phyloP scores from a whole-genome alignment of 2,888 invertebrate species.

The Acanthosepion lycidas region DNA sequence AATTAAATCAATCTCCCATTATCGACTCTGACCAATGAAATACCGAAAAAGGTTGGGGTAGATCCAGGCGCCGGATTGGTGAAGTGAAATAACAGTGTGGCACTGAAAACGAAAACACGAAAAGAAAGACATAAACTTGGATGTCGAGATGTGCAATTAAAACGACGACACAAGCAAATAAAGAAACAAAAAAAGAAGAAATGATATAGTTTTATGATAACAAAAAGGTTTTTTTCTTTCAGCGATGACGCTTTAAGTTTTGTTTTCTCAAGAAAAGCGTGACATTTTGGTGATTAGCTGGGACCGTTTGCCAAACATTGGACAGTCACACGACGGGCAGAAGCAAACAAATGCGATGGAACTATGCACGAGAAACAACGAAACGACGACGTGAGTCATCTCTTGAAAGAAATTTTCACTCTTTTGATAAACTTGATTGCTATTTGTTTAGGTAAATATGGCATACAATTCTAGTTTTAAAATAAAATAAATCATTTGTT shows the following conservation, averaged over 20 bases:
- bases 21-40: not conserved
- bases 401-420: not conserved
- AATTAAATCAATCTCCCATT: not conserved
- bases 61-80: not conserved
- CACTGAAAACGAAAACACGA: not conserved
- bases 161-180: not conserved
- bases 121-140: not conserved
- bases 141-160: not conserved
- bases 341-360: not conserved
- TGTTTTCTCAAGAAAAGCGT: slow-evolving; percentile 33
- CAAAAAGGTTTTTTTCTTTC: not conserved
- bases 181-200: not conserved
- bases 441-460: too few species aligned
- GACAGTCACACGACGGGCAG: not conserved
- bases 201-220: not conserved
- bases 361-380: not conserved
- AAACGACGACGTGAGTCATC: not conserved
- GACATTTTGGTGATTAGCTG: slow-evolving; percentile 11
- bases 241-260: not conserved
- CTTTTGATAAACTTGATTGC: too few species aligned
- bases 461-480: too few species aligned
- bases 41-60: not conserved
- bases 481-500: too few species aligned
- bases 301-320: not conserved
- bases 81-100: not conserved